A percentile compares a stretch with the other conserved stretches of the same genome.
Evolutionary conservation across 2,797 vertebrate genomes (phyloP).

Genomic region (Acrossocheilus wenchowensis): DNA sequence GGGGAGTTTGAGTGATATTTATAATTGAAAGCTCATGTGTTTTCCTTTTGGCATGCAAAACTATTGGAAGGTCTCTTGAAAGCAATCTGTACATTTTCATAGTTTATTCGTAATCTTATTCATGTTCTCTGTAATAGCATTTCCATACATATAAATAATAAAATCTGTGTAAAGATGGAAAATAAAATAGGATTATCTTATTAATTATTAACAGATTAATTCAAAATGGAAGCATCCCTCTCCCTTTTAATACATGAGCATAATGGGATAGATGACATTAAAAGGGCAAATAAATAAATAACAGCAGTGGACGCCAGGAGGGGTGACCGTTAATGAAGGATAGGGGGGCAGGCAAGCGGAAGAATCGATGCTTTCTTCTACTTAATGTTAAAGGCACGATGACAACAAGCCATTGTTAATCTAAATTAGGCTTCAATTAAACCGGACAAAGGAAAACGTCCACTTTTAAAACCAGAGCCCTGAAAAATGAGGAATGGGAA

Average conservation of each 20-base stretch:
- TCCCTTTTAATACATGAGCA: not conserved
- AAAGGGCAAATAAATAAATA: conserved; percentile 27
- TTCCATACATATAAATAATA: not conserved
- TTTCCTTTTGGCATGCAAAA: not conserved
- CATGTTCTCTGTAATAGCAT: not conserved
- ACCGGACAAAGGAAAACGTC: not conserved
- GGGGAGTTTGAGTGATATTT: not conserved
- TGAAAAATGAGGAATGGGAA: not conserved
- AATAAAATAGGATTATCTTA: not conserved
- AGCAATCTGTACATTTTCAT: not conserved
- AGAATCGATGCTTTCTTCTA: conserved; percentile 36
- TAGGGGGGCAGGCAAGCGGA: conserved; percentile 32
- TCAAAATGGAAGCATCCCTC: not conserved
- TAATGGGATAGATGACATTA: conserved; percentile 12
- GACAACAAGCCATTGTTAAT: conserved; percentile 34
- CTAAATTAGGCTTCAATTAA: conserved; percentile 21
- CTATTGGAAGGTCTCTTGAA: not conserved
- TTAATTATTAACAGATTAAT: not conserved
- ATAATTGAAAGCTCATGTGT: not conserved
- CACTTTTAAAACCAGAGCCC: not conserved
- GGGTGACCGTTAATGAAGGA: conserved; percentile 31
- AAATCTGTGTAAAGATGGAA: not conserved
- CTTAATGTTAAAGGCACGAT: conserved; percentile 11
- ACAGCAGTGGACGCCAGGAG: not conserved
- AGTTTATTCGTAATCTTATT: not conserved